Evolutionary conservation across 2,113 vertebrate genomes (phyloP), one percentile per base, ranked within the genome.

Genomic region (Paradoxurus hermaphroditus): DNA sequence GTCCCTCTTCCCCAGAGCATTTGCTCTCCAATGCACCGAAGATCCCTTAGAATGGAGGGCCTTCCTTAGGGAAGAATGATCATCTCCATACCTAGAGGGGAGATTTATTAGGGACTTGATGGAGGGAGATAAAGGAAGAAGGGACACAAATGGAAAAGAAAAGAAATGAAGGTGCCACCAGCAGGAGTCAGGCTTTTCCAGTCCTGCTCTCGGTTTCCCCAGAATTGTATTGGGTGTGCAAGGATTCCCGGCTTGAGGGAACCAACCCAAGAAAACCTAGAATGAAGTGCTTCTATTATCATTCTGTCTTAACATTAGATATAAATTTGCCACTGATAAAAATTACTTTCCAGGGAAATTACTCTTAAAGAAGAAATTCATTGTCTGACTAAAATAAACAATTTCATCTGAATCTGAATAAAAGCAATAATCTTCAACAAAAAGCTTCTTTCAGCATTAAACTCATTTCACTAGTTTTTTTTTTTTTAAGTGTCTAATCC

Each of bases 321-420:
- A 89, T 62, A 86, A 92, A 86, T 91, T 91, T 95, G 29, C 72
- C n/a, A 73, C 39, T 41, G 86, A 94, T 89, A 46, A 93, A 94
- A 95, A 63, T 87, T 86, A 88, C 53, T 73, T 91, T 73, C 85
- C 27, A 72, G 59, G 44, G 15, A 95, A 95, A 92, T 95, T 68
- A 88, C 87, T 97, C 68, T 85, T 85, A 78, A 75, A 70, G 56
- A 94, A 93, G 93, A 91, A 97, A 97, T 91, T 78, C 46, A 91
- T 95, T 97, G 86, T 95, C 93, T 96, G 93, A 94, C 67, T 81
- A 91, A 97, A 93, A 94, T 39, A 98, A 97, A 96, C 72, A 96
- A 73, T 89, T 97, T 89, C 41, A 79, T 84, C 39, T 93, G 86
- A 93, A 94, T 94, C 67, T 86, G 86, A 96, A 97, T 97, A 94